Conservation (phyloP, 2,797 vertebrate species). For the Argentina silus region DNA sequence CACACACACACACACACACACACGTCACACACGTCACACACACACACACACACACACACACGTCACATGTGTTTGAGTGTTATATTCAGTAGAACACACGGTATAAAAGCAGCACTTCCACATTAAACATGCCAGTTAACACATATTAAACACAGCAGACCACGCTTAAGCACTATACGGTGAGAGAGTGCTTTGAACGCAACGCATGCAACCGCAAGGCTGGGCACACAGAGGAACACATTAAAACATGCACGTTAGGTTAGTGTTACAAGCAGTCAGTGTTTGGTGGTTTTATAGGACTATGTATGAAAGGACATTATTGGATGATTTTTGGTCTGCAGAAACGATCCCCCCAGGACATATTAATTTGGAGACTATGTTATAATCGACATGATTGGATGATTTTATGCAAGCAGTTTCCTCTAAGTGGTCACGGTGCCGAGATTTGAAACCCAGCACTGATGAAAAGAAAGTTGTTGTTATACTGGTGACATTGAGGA, state of each 20-base stretch:
- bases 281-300: background rate
- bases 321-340: background rate
- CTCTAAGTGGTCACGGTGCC: background rate
- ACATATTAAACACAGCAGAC: background rate
- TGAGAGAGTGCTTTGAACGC: background rate
- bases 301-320: background rate
- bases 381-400: background rate
- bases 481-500: conserved; percentile 14
- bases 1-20: background rate
- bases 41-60: background rate
- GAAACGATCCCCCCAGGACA: too few relatives aligned
- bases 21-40: background rate
- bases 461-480: background rate
- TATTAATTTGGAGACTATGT: too few relatives aligned
- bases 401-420: background rate
- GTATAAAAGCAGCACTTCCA: background rate
- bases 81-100: background rate
- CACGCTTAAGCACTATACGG: background rate
- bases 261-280: background rate
- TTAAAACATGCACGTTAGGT: background rate
- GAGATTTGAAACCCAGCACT: background rate
- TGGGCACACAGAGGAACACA: background rate
- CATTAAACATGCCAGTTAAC: background rate
- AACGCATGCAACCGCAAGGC: background rate
- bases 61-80: background rate